Evolutionary conservation across 2,113 vertebrate genomes (phyloP), one percentile per base, ranked within the genome.

Genomic region (Catharus minimus): DNA sequence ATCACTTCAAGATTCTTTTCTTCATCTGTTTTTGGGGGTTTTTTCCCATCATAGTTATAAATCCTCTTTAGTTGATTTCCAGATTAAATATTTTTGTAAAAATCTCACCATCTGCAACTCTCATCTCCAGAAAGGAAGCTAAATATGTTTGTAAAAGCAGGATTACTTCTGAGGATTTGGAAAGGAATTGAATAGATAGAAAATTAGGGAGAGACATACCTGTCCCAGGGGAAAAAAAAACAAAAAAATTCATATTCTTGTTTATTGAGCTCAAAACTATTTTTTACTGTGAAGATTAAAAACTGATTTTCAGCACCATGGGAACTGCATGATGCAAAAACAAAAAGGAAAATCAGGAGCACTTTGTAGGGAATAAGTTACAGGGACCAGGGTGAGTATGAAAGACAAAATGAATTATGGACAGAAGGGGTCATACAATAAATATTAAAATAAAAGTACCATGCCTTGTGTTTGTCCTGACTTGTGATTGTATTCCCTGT

Each of bases 11-110:
- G 80, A 62, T 61, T 88, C 47, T 38, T 80, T 80, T 82, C 52
- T 84, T 92, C 62, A 77, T 91, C 56, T 88, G n/a, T 23, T 47
- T 47, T 47, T 47, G 39, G 39, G 39, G 11, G 41, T 88, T 85
- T 91, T 91, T 58, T 8, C 19, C 57, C 50, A 52, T 82, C 55
- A 64, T 7, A 71, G 28, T 73, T 94, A 80, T 61, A 88, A 95
- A 93, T 92, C 91, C 62, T 95, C 90, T 90, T 94, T 80, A 39
- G 65, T 89, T 91, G 88, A 93, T 80, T 93, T 96, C 66, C 79
- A 93, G 93, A 92, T 93, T 67, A 96, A 94, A 92, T 94, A 71
- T 91, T 89, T 93, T 93, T 69, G 79, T 50, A 86, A 85, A 95
- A 90, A 78, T 81, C 73, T 67, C 73, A 90, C 86, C 94, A 94